These are phyloP conservation scores for Aphidoletes aphidimyza DNA, from an alignment of 2,888 invertebrate genomes.

Conservation along the genomic window DNA sequence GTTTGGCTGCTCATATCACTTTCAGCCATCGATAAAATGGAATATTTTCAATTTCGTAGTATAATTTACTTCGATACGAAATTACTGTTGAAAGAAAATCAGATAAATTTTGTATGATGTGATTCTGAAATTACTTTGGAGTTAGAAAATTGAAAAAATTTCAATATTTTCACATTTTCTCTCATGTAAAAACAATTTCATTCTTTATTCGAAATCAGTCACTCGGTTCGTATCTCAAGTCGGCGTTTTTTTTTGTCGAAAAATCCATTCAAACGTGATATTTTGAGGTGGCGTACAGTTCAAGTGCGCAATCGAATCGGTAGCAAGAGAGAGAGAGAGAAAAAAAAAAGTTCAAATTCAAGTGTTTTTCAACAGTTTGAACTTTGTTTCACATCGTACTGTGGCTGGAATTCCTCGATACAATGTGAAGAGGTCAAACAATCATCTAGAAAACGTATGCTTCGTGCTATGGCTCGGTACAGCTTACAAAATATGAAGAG, in stretches of 20 bases:
- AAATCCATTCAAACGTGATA: no score
- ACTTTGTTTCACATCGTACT: not conserved
- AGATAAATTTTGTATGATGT: no score
- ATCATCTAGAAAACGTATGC: constrained; percentile 19
- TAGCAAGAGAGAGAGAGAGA: not conserved
- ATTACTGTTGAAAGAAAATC: no score
- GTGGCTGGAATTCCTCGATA: not conserved
- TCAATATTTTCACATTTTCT: no score
- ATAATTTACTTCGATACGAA: no score
- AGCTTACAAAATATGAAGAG: not conserved
- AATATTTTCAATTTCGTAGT: no score
- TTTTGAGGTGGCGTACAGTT: constrained; percentile 14
- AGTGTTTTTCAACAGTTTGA: constrained; percentile 24
- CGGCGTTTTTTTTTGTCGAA: not conserved
- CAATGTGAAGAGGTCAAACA: constrained; percentile 43
- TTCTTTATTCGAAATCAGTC: not conserved
- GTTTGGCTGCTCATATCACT: not conserved
- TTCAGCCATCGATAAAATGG: no score
- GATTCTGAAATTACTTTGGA: no score
- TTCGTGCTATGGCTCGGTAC: not conserved
- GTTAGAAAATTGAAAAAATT: no score
- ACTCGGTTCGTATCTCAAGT: no score
- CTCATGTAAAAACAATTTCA: no score
- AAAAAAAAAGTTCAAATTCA: not conserved
- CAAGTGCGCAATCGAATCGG: not conserved